phyloP scores from a whole-genome alignment of 2,888 invertebrate species.

The Pollenia amentaria region DNA sequence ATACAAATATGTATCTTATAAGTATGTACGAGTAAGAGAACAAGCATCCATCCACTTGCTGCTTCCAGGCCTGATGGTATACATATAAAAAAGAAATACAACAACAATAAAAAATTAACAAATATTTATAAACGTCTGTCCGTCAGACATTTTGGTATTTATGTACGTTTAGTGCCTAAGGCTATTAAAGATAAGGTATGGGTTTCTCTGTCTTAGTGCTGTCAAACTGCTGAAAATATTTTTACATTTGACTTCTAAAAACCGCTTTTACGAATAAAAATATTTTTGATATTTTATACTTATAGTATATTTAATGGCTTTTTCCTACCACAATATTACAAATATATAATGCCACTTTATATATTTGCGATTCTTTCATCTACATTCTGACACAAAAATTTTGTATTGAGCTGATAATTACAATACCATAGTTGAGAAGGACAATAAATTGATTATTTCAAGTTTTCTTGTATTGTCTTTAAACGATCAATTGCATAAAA shows the following conservation, averaged over 20 bases:
- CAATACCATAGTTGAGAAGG: no score
- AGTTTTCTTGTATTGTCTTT: no score
- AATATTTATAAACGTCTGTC: slow-evolving; percentile 32
- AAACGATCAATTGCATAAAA: no score
- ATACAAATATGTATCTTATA: not conserved
- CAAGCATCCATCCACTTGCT: slow-evolving; percentile 16
- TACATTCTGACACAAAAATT: no score
- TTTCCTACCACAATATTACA: no score
- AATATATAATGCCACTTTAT: no score
- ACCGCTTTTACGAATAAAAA: not conserved
- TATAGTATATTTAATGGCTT: no score
- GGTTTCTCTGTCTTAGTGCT: slow-evolving; percentile 10
- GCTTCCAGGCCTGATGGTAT: slow-evolving; percentile 18
- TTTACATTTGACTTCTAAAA: no score
- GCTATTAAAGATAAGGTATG: slow-evolving; percentile 18
- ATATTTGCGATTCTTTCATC: no score
- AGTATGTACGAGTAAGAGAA: not conserved
- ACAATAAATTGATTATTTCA: no score
- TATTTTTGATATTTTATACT: no score
- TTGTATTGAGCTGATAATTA: no score
- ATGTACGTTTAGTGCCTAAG: slow-evolving; percentile 30
- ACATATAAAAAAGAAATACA: slow-evolving; percentile 20
- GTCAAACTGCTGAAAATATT: not conserved
- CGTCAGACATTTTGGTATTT: slow-evolving; percentile 11
- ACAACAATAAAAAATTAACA: slow-evolving; percentile 25